Base-by-base conservation (phyloP, 1,140 invertebrate genomes). In the Pseudomyrmex concolor region DNA sequence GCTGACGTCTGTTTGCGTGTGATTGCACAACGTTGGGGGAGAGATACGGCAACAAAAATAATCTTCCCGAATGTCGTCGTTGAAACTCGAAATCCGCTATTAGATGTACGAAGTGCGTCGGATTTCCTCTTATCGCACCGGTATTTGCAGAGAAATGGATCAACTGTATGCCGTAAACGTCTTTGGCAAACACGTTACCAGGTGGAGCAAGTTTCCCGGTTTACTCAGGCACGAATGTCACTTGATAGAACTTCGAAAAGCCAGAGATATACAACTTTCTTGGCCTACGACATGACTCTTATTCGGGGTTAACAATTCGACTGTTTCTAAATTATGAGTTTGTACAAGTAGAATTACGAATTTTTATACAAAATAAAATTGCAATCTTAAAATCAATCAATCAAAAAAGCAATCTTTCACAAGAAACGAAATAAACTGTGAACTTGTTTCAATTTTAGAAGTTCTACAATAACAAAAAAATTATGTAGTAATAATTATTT, bases 91-190 rank as follows among this genome's bases (percentile, higher is more conserved):
- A 86, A 87, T 87, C 85, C 66, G 17, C 72, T 87, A 88, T 87
- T 88, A 87, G 66, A 64, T 22, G 72, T 87, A 86, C 50, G 34
- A 48, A 82, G 84, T 83, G 73, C 86, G 57, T 48, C 50, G 72
- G 22, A 67, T 83, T 83, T 68, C 59, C 67, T 68, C 86, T 87
- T 88, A 88, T 88, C 86, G 67, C 57, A 54, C 15, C 45, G 71
- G 71, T 88, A 87, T 88, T 88, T 87, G 86, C 74, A 84, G 86
- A 88, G 83, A 70, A 88, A 82, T 86, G 86, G 86, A 88, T 88
- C 86, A 82, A 87, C 86, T 67, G 67, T 72, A 77, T 74, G 73
- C 71, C 72, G 86, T 85, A 87, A 88, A 87, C 86, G 86, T 88
- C 86, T 85, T 82, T 4, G 67, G 77, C 83, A 85, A 88, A 88